phyloP scores from a whole-genome alignment of 2,888 invertebrate genomes.

The Pachymerium ferrugineum region DNA sequence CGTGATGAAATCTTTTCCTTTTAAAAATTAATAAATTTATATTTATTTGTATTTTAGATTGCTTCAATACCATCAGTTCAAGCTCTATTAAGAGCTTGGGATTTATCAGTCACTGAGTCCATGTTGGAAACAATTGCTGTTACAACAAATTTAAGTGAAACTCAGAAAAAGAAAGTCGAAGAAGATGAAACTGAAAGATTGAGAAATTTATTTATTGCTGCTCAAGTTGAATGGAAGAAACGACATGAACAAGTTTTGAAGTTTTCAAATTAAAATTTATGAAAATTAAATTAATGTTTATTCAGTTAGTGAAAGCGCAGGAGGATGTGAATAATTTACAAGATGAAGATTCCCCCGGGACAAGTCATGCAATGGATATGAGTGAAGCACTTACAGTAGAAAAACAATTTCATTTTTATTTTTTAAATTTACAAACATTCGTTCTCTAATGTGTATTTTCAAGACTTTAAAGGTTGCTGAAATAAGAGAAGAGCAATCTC shows the following conservation, averaged over 20 bases:
- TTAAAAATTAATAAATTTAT: background rate
- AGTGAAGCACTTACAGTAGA: background rate
- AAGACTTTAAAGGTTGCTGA: background rate
- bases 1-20: background rate
- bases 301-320: background rate
- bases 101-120: slow-evolving; percentile 5
- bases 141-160: background rate
- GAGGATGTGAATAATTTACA: background rate
- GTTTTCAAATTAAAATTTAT: background rate
- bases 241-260: background rate
- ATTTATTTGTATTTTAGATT: background rate
- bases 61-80: background rate
- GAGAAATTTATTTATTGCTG: background rate
- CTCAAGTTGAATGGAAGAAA: background rate
- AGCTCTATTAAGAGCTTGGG: background rate
- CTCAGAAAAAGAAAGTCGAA: background rate
- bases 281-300: background rate
- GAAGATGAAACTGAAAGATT: background rate
- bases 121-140: slow-evolving; percentile 23
- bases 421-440: too few relatives aligned
- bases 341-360: background rate
- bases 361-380: background rate
- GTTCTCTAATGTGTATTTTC: too few relatives aligned
- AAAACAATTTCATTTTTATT: background rate
- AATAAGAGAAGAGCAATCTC: background rate